phyloP scores from a whole-genome alignment of 1,140 invertebrate genomes.

The Drosophila pseudoobscura region DNA sequence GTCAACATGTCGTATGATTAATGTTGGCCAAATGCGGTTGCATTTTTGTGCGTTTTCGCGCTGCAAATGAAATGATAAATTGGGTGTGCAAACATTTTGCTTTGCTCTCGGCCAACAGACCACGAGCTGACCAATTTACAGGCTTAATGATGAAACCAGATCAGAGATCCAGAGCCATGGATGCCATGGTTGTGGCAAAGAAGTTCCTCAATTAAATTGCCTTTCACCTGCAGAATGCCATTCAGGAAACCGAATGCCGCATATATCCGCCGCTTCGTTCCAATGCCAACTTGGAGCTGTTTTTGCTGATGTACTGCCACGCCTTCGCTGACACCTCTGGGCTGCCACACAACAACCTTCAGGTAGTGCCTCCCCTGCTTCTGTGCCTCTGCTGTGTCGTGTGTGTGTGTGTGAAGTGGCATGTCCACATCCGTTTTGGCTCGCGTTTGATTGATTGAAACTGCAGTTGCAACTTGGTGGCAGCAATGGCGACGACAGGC shows the following conservation, averaged over 20 bases:
- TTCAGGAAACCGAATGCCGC: conserved; percentile 45
- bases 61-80: conserved; percentile 69
- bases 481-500: conserved; percentile 44
- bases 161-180: conserved; percentile 1
- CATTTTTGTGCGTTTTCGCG: conserved; percentile 58
- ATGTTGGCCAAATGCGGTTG: conserved; percentile 69
- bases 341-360: conserved; percentile 6
- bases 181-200: conserved; percentile 2
- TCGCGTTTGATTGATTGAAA: conserved; percentile 70
- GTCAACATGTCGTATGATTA: conserved; percentile 81
- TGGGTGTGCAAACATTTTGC: conserved; percentile 49
- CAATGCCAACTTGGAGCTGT: conserved; percentile 16
- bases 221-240: conserved; percentile 47
- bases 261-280: conserved; percentile 16
- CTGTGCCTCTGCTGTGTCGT: conserved; percentile 38
- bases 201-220: conserved; percentile 60
- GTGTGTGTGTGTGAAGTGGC: conserved; percentile 65
- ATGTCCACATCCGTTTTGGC: conserved; percentile 63
- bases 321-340: conserved; percentile 44
- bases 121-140: conserved; percentile 41
- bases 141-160: conserved; percentile 27
- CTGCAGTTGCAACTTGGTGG: conserved; percentile 57
- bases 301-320: not conserved
- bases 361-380: conserved; percentile 36
- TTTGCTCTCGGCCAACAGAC: not conserved